Evolutionary conservation across 2,888 invertebrate genomes (phyloP).

Genomic region (Sepiola atlantica): DNA sequence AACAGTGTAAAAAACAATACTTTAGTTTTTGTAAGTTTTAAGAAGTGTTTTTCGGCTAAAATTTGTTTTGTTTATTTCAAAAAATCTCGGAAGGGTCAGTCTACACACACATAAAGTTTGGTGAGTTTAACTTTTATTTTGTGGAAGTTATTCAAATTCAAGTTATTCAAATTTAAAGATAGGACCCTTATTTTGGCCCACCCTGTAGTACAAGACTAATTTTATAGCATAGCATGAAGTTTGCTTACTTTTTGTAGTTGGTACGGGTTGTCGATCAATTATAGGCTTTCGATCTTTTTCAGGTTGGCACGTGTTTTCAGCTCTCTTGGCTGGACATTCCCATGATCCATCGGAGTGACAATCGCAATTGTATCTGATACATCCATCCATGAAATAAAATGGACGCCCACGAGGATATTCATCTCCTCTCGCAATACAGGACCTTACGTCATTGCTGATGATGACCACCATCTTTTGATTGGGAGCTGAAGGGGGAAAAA

Average conservation of each 20-base stretch:
- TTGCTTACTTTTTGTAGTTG: not conserved
- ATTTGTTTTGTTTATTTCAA: no score
- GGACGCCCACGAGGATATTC: not conserved
- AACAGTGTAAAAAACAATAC: no score
- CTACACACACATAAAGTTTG: no score
- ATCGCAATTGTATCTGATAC: conserved; percentile 55
- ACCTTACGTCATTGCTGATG: not conserved
- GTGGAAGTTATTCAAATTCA: no score
- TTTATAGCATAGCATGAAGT: not conserved
- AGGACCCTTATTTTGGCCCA: no score
- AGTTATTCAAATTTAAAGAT: no score
- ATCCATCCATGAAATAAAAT: conserved; percentile 54
- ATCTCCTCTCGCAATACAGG: not conserved
- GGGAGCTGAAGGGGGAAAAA: not conserved
- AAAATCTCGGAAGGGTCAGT: no score
- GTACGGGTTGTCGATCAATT: not conserved
- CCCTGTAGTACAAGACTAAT: no score
- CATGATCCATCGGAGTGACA: conserved; percentile 57
- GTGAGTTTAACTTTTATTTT: no score
- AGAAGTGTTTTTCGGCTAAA: no score
- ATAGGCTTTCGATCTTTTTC: not conserved
- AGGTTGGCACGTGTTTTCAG: conserved; percentile 54
- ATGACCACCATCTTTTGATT: not conserved
- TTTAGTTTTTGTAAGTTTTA: no score
- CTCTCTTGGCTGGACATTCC: conserved; percentile 55